Conservation (phyloP, 53 echinoderm and acorn worm genomes). For the Apostichopus leukothele region DNA sequence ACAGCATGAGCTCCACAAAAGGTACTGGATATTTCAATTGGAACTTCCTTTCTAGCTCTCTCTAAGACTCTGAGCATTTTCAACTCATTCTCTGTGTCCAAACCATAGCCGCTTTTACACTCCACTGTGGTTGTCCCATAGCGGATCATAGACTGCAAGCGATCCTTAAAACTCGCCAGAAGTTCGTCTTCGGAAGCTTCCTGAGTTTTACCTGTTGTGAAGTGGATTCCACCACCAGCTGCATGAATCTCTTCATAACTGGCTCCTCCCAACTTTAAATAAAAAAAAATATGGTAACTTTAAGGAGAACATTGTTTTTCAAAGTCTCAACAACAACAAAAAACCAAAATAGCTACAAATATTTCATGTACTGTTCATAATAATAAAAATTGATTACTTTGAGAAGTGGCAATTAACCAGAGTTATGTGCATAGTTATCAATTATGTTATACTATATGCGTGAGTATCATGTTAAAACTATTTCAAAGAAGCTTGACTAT, state of each 20-base stretch:
- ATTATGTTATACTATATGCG: too few species aligned
- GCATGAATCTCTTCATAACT: constrained; percentile 94
- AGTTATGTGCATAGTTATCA: too few species aligned
- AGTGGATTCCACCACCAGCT: constrained; percentile 96
- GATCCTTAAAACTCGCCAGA: constrained; percentile 60
- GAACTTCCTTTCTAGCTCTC: constrained; percentile 73
- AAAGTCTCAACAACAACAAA: too few species aligned
- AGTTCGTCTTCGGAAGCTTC: constrained; percentile 79
- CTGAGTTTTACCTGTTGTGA: constrained; percentile 85
- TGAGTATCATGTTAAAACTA: too few species aligned
- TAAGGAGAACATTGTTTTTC: too few species aligned
- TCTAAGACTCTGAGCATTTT: constrained; percentile 91
- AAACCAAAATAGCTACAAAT: too few species aligned
- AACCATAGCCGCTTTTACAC: constrained; percentile 96
- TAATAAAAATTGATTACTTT: too few species aligned
- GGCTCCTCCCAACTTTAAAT: constrained; percentile 82
- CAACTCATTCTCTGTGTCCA: constrained; percentile 83
- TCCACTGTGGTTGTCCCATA: constrained; percentile 92
- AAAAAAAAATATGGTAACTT: too few species aligned
- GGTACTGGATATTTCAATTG: constrained; percentile 93
- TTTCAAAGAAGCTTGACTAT: too few species aligned
- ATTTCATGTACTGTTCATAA: too few species aligned
- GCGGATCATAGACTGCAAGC: constrained; percentile 75
- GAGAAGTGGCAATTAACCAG: too few species aligned
- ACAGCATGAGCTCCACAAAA: constrained; percentile 97